Percentiles rank a stretch among this genome's conserved stretches.
Conservation (phyloP, 2,113 vertebrate species). For the Myrmecobius fasciatus region DNA sequence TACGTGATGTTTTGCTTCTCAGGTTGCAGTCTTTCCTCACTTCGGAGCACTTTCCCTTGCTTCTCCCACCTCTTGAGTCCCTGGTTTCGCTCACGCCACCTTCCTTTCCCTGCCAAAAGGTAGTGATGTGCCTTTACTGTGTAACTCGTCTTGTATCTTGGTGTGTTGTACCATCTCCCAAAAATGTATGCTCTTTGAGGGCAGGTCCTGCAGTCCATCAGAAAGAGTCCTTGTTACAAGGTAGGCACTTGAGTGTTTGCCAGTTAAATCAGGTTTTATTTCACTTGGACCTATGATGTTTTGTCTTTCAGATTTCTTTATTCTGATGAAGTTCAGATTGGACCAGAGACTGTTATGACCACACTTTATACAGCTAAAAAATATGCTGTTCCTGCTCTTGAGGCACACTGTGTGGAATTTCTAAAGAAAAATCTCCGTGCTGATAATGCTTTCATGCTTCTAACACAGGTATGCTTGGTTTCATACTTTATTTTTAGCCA, state of each 20-base stretch:
- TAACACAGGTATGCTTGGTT: slow-evolving; percentile 91
- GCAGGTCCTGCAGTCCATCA: background rate
- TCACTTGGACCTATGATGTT: background rate
- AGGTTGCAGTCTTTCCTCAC: background rate
- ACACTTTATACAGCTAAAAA: slow-evolving; percentile 98
- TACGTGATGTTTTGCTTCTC: background rate
- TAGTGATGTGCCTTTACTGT: background rate
- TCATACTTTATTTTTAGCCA: background rate
- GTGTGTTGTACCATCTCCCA: background rate
- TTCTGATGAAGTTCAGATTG: slow-evolving; percentile 97
- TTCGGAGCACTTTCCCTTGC: background rate
- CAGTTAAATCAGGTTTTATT: background rate
- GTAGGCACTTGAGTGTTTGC: background rate
- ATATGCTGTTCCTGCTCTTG: slow-evolving; percentile 96
- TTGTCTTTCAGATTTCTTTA: slow-evolving; percentile 92
- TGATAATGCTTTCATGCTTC: slow-evolving; percentile 97
- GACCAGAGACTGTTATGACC: slow-evolving; percentile 98
- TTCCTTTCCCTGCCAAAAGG: background rate
- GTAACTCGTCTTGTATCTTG: background rate
- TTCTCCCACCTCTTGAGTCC: background rate
- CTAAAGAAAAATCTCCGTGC: slow-evolving; percentile 97
- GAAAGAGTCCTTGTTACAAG: background rate
- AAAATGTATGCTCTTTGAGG: background rate
- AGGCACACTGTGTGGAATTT: slow-evolving; percentile 98
- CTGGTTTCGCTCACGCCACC: background rate